Percentiles rank a stretch among this genome's conserved stretches.
These are phyloP conservation scores for Noctua comes DNA, from an alignment of 2,888 invertebrate genomes.

Conservation along the genomic window DNA sequence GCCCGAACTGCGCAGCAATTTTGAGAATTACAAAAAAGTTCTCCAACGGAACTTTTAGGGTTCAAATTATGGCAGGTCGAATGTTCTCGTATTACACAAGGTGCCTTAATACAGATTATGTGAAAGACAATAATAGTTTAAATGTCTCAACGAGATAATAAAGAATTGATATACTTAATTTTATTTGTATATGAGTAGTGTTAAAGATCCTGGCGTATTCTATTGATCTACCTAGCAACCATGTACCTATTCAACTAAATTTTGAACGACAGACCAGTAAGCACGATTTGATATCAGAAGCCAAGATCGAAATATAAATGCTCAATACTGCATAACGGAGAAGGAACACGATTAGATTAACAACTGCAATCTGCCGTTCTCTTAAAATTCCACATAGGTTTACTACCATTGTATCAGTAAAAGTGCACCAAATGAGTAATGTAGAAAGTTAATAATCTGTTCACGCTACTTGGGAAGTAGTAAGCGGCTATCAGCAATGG, in stretches of 20 bases:
- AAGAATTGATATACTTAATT: neutral
- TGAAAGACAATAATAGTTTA: neutral
- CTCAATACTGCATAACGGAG: neutral
- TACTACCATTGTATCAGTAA: neutral
- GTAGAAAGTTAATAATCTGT: constrained; percentile 6
- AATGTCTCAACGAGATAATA: neutral
- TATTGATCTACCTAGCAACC: neutral
- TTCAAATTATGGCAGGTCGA: neutral
- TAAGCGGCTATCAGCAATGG: constrained; percentile 2
- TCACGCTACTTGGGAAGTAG: neutral
- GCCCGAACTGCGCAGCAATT: neutral
- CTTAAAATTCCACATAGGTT: neutral
- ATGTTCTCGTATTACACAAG: too few species aligned
- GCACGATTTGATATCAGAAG: neutral
- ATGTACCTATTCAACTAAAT: neutral
- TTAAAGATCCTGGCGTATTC: neutral
- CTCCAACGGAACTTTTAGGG: neutral
- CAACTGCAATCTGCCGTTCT: neutral
- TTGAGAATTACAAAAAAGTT: neutral
- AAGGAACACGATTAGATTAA: too few species aligned
- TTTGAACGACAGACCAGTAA: neutral
- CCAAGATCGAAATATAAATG: neutral
- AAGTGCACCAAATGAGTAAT: neutral
- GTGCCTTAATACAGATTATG: neutral
- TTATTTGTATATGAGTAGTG: neutral